phyloP scores from a whole-genome alignment of 2,888 invertebrate genomes.

The Microchrysa polita region DNA sequence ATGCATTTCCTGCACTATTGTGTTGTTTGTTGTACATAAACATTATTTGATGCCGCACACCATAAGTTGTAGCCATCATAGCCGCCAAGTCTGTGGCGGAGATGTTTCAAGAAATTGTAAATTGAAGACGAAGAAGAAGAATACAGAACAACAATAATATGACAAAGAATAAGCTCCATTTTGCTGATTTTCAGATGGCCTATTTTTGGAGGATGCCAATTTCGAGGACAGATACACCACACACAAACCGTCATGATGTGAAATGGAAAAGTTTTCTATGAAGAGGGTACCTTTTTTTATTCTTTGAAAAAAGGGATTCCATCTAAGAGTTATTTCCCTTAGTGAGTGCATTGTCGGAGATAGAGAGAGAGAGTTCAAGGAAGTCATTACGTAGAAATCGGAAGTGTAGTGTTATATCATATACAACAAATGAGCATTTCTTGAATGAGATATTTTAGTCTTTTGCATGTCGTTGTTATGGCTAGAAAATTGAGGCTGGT shows the following conservation, averaged over 20 bases:
- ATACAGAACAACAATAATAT: slow-evolving; percentile 31
- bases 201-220: slow-evolving; percentile 39
- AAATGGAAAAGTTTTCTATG: slow-evolving; percentile 2
- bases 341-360: slow-evolving; percentile 20
- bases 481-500: too few species aligned
- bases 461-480: too few species aligned
- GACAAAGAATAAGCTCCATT: slow-evolving; percentile 27
- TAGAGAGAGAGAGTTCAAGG: slow-evolving; percentile 16
- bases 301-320: slow-evolving; percentile 1
- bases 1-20: too few species aligned
- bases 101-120: slow-evolving; percentile 28
- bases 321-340: slow-evolving; percentile 12
- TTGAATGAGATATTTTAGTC: too few species aligned
- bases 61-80: too few species aligned
- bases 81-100: too few species aligned
- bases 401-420: slow-evolving; percentile 25
- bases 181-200: slow-evolving; percentile 24
- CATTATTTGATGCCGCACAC: too few species aligned
- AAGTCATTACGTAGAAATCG: slow-evolving; percentile 35
- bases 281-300: slow-evolving; percentile 3
- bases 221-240: neutral
- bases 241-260: neutral
- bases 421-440: neutral
- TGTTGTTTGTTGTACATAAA: too few species aligned
- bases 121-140: neutral